A percentile compares a stretch with the other conserved stretches of the same genome.
phyloP scores from a whole-genome alignment of 2,888 invertebrate genomes.

The Keiferia lycopersicella region DNA sequence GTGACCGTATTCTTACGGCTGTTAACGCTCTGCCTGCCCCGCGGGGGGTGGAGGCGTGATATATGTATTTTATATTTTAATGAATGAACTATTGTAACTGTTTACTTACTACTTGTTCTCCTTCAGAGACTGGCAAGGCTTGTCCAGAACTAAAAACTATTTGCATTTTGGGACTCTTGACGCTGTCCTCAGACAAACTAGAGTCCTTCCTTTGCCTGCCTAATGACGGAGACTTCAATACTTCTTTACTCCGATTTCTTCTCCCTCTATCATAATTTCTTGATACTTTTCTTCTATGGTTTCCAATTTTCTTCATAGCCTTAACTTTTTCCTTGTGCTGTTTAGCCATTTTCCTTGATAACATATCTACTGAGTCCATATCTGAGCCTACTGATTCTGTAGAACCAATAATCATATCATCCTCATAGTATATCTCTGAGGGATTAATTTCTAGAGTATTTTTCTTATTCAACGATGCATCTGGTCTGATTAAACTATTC shows the following conservation, averaged over 20 bases:
- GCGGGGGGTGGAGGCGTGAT: too few relatives aligned
- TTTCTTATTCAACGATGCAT: slow-evolving; percentile 36
- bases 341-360: slow-evolving; percentile 53
- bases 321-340: slow-evolving; percentile 53
- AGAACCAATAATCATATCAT: slow-evolving; percentile 63
- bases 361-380: slow-evolving; percentile 50
- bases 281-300: slow-evolving; percentile 69
- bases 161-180: slow-evolving; percentile 71
- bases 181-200: slow-evolving; percentile 61
- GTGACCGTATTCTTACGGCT: too few relatives aligned
- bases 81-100: neutral
- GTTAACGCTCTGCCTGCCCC: too few relatives aligned
- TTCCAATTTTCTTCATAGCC: slow-evolving; percentile 63
- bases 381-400: slow-evolving; percentile 65
- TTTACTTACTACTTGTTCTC: slow-evolving; percentile 80
- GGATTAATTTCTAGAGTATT: slow-evolving; percentile 47
- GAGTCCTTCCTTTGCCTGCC: slow-evolving; percentile 62
- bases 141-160: slow-evolving; percentile 78
- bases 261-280: slow-evolving; percentile 54
- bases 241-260: slow-evolving; percentile 56
- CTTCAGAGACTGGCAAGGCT: slow-evolving; percentile 80
- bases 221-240: slow-evolving; percentile 56
- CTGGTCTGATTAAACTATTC: slow-evolving; percentile 49
- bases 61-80: neutral
- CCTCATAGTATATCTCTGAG: slow-evolving; percentile 65